Percentiles rank a stretch among this genome's conserved stretches.
phyloP scores from a whole-genome alignment of 2,113 vertebrate species.

The Chaetodon trifascialis region DNA sequence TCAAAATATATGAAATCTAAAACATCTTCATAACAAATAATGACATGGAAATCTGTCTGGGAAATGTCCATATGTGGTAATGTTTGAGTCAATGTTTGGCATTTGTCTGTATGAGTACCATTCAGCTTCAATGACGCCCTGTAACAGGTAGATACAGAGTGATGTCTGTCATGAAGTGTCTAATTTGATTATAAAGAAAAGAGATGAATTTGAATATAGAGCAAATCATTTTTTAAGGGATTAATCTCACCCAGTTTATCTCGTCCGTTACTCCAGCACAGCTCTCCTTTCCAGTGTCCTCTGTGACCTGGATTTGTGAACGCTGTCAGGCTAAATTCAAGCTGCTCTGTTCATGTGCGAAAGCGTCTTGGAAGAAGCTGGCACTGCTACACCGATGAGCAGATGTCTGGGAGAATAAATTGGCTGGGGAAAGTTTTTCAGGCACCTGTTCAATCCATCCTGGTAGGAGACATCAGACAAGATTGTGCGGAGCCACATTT shows the following conservation, averaged over 20 bases:
- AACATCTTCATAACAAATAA: background rate
- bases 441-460: constrained; percentile 71
- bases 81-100: background rate
- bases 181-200: background rate
- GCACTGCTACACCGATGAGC: constrained; percentile 53
- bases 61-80: background rate
- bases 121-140: background rate
- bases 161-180: background rate
- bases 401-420: constrained; percentile 77
- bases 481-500: constrained; percentile 28
- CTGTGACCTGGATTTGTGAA: constrained; percentile 44
- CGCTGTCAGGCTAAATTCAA: constrained; percentile 48
- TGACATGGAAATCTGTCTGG: background rate
- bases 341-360: constrained; percentile 49
- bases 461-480: constrained; percentile 64
- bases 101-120: background rate
- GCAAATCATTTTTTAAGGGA: background rate
- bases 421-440: constrained; percentile 66
- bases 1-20: background rate
- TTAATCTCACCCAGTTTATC: constrained; percentile 18
- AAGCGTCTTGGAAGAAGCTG: constrained; percentile 56
- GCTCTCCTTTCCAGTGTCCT: constrained; percentile 19
- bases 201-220: background rate
- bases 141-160: background rate
- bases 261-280: background rate